Conservation (phyloP, 2,113 vertebrate genomes). For the Myanophis thanlyinensis region DNA sequence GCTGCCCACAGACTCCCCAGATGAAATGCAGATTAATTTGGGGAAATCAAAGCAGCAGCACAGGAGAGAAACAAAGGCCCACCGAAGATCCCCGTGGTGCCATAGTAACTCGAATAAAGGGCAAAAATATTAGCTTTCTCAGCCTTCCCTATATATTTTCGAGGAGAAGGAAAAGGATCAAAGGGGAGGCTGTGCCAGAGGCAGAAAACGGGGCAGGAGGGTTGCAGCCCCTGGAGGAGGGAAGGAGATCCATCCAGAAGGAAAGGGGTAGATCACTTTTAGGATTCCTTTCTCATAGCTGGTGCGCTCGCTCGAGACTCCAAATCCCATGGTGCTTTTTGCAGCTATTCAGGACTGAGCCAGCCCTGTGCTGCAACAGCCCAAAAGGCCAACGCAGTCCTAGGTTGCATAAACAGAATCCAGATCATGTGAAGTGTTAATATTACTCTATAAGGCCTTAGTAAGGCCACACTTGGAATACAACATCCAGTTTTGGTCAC, state of each 20-base stretch:
- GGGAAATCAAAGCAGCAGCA: neutral
- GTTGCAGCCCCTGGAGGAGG: neutral
- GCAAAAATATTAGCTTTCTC: neutral
- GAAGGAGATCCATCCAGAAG: neutral
- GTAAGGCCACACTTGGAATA: too few relatives aligned
- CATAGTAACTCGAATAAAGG: neutral
- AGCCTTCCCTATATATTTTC: neutral
- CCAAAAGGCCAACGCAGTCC: neutral
- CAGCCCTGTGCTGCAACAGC: neutral
- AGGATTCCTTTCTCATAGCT: neutral
- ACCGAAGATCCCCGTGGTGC: neutral
- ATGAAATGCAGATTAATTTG: neutral
- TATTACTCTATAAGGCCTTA: too few relatives aligned
- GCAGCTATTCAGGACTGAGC: neutral
- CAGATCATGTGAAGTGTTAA: too few relatives aligned
- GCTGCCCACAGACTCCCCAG: neutral
- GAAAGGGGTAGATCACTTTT: neutral
- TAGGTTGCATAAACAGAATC: neutral
- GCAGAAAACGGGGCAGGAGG: neutral
- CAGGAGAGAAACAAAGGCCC: neutral
- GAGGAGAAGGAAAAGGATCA: neutral
- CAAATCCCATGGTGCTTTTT: neutral
- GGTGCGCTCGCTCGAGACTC: neutral
- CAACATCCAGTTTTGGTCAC: too few relatives aligned
- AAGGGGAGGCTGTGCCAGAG: neutral